These are phyloP conservation scores for Orycteropus afer DNA, from an alignment of 2,113 vertebrate genomes.

Conservation along the genomic window DNA sequence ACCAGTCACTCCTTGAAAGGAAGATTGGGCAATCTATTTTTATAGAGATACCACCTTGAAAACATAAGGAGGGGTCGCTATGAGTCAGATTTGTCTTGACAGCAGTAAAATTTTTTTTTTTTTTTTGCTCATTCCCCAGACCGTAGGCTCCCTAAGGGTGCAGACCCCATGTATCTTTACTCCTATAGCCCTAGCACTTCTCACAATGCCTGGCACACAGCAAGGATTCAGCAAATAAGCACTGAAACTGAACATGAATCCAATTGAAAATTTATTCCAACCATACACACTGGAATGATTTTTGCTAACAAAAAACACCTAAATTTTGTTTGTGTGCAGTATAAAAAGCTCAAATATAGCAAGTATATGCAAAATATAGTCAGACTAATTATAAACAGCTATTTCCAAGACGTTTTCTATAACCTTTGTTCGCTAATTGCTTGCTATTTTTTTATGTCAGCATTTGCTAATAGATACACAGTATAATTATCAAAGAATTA, in stretches of 20 bases:
- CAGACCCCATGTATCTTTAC: neutral
- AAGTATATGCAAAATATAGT: neutral
- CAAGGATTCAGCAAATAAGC: neutral
- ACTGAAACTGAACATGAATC: neutral
- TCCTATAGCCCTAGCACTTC: neutral
- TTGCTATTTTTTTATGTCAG: neutral
- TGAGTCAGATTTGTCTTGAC: no score
- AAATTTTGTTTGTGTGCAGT: neutral
- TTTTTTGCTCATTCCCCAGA: no score
- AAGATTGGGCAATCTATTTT: no score
- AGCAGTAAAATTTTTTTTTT: no score
- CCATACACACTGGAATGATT: neutral
- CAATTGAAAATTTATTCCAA: neutral
- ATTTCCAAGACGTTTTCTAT: neutral
- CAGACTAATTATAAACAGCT: neutral
- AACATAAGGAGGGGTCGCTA: no score
- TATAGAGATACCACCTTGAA: no score
- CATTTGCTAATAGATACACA: neutral
- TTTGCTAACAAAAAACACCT: neutral
- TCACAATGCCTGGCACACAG: neutral
- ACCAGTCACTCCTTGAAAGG: no score
- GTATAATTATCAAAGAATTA: neutral
- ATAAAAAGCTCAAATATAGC: neutral
- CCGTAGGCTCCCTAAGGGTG: neutral
- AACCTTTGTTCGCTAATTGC: neutral